Base-by-base conservation (phyloP, 2,113 vertebrate genomes). In the Bucco capensis region DNA sequence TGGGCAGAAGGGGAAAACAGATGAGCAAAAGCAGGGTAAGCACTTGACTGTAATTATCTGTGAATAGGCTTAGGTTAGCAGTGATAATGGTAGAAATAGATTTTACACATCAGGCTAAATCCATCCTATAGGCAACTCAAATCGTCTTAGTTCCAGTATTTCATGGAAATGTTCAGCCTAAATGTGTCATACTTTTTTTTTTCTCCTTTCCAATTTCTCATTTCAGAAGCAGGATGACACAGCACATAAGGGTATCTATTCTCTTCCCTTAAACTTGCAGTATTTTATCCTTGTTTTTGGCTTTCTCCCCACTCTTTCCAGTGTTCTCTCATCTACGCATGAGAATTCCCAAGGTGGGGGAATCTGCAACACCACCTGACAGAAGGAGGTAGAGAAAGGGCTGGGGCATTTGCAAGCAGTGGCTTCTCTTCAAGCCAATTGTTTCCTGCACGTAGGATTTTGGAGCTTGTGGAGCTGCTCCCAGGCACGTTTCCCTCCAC, bases 401-500 rank as follows among this genome's bases (percentile, higher is more conserved):
- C 31, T 1, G 1, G 80, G 60, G 82, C 70, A 78, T 96, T 87
- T 79, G 75, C 50, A 80, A 95, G 79, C 14, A 0, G 65, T 50
- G 51, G 90, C 73, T 83, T 80, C 82, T 83, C 46, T 74, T 92
- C 57, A n/a, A 80, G 83, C 56, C 93, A 42, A 95, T 96, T 90
- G 84, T 94, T 96, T 73, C 67, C 75, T 21, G 77, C 75, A 72
- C 5, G 10, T 21, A 50, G 84, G 56, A 69, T 78, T 90, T 87
- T 5, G 38, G 90, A 83, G 72, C 88, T 58, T 75, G 88, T 14
- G 82, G 89, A 95, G 92, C 96, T 94, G 96, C 92, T 90, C 51
- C 76, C 77, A 89, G 90, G 88, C 95, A 94, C 86, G 83, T 96
- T 89, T 89, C 87, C 74, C 84, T 92, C 67, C 57, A 82, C 53